A percentile compares a stretch with the other conserved stretches of the same genome.
phyloP scores from a whole-genome alignment of 2,888 invertebrate species.

The Tinea pellionella region DNA sequence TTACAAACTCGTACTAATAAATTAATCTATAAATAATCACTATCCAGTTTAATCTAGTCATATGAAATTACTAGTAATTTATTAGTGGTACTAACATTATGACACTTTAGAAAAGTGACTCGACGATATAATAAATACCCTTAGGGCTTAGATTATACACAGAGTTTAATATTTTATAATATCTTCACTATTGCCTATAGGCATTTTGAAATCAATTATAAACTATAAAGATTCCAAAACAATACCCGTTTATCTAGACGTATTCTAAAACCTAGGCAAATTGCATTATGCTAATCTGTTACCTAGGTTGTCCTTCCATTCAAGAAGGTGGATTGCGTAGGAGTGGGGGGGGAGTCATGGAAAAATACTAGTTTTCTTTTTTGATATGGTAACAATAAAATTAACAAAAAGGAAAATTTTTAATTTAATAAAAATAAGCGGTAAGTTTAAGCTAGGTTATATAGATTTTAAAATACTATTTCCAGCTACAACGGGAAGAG shows the following conservation, averaged over 20 bases:
- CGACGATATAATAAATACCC: neutral
- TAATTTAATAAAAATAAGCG: too few relatives aligned
- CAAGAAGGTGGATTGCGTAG: constrained; percentile 39
- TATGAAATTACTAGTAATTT: neutral
- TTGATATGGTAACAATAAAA: neutral
- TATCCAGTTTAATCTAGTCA: neutral
- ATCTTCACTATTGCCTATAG: too few relatives aligned
- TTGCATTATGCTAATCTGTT: neutral
- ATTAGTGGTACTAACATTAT: neutral
- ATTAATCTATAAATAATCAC: neutral
- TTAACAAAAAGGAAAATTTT: too few relatives aligned
- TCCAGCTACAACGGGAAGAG: too few relatives aligned
- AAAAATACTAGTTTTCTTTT: neutral
- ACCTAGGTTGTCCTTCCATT: constrained; percentile 27
- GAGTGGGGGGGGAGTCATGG: constrained; percentile 24
- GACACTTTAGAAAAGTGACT: neutral
- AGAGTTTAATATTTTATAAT: too few relatives aligned
- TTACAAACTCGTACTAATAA: neutral
- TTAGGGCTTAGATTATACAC: too few relatives aligned
- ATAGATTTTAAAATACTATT: too few relatives aligned
- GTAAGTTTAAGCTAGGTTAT: too few relatives aligned
- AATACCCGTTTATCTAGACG: neutral
- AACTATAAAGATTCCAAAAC: neutral
- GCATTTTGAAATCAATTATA: too few relatives aligned
- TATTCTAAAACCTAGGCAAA: neutral